Base-by-base conservation (phyloP, 2,888 invertebrate genomes). In the Cryptosula pallasiana region DNA sequence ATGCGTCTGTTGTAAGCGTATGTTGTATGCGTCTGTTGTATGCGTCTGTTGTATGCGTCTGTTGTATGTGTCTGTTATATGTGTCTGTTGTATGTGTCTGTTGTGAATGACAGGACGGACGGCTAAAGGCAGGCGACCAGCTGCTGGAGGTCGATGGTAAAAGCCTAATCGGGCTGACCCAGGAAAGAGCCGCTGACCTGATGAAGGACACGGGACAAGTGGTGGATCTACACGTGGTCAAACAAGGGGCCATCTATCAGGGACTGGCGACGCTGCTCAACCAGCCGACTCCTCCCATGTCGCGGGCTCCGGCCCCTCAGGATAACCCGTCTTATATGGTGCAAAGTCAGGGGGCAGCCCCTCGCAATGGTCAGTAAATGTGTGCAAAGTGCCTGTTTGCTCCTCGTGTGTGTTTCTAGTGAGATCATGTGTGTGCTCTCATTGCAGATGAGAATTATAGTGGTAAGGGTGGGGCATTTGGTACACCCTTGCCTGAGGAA, bases 161-260 rank as follows among this genome's bases (percentile, higher is more conserved):
- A 83, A 95, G 95, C 79, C 88, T 96, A 73, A 91, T 95, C 74
- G 95, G 89, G 74, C 88, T 90, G 72, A 88, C 89, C 0, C 90
- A 91, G 81, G 90, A 90, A 84, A 88, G 94, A 86, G 99, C 99
- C 74, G 99, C 99, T 1, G 95, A 97, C 84, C 92, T 94, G 84
- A 89, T 99, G 82, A 95, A 95, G 69, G 89, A 93, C 72, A 97
- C 97, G 20, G 96, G 97, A 9, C 93, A 93, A 55, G 90, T 94
- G 2, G 98, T 99, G 35, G 92, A 92, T 5, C 86, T 99, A 75
- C 95, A 96, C 85, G 97, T 99, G 74, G 96, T 95, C 32, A 98
- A 98, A 86, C 95, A 97, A 85, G 98, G 96, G 71, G 99, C 98
- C 71, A 92, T 96, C 80, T 92, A 93, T 83, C 97, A 99, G 86